These are phyloP conservation scores for Triops longicaudatus DNA, from an alignment of 1,140 invertebrate species.

Conservation along the genomic window DNA sequence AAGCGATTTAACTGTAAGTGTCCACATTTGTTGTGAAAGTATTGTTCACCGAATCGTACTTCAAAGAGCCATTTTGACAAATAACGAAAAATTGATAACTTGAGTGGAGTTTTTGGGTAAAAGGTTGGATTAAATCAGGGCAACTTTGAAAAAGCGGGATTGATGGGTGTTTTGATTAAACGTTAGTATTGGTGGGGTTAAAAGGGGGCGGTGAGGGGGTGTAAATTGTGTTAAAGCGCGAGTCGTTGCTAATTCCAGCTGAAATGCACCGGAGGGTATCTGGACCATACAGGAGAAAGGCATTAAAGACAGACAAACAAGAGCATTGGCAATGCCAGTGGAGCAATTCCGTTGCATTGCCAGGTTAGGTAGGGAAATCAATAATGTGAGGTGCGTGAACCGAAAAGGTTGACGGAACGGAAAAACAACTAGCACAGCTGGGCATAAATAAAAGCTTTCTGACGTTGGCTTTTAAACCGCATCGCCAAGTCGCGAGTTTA, in stretches of 20 bases:
- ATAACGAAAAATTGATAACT: too few relatives aligned
- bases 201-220: too few relatives aligned
- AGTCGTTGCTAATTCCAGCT: neutral
- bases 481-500: neutral
- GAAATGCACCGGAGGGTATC: neutral
- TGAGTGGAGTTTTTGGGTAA: too few relatives aligned
- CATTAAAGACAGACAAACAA: conserved; percentile 2
- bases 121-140: too few relatives aligned
- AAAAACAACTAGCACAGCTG: neutral
- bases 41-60: too few relatives aligned
- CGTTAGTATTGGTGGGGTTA: too few relatives aligned
- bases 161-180: too few relatives aligned
- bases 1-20: too few relatives aligned
- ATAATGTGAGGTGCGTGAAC: neutral
- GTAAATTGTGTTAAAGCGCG: neutral
- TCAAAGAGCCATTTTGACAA: too few relatives aligned
- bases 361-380: neutral
- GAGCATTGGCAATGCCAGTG: conserved; percentile 4
- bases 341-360: neutral
- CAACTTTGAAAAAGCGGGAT: too few relatives aligned
- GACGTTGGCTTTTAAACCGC: neutral
- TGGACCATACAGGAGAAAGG: neutral
- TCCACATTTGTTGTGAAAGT: too few relatives aligned
- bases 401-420: neutral
- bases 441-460: neutral